Percentiles rank a stretch among this genome's conserved stretches.
Conservation (phyloP, 2,797 vertebrate species). For the Hybognathus amarus region DNA sequence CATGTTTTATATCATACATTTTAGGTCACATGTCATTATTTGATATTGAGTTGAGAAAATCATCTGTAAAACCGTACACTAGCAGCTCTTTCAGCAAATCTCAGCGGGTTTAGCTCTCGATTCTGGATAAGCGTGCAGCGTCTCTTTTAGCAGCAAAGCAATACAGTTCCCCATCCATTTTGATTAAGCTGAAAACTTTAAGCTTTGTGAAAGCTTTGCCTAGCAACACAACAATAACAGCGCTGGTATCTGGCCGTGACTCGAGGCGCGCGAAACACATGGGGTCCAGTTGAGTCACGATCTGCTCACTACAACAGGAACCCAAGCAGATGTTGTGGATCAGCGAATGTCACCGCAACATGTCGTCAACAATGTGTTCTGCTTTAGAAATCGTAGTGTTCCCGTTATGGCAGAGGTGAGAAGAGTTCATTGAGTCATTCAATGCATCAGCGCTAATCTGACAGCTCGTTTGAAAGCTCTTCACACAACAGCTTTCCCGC, state of each 20-base stretch:
- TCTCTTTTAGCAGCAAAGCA: constrained; percentile 41
- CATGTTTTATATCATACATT: neutral
- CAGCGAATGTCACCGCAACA: constrained; percentile 69
- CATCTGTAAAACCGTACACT: neutral
- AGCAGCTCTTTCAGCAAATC: constrained; percentile 26
- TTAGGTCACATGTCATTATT: constrained; percentile 1
- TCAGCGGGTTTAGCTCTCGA: constrained; percentile 36
- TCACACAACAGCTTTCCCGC: constrained; percentile 30
- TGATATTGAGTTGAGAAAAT: neutral
- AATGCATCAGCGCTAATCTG: constrained; percentile 21
- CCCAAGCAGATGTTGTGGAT: constrained; percentile 71
- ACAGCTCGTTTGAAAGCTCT: constrained; percentile 34
- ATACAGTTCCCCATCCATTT: constrained; percentile 42
- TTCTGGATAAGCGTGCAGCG: constrained; percentile 6
- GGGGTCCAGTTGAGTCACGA: constrained; percentile 64
- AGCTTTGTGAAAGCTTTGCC: constrained; percentile 36
- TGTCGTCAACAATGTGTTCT: constrained; percentile 53
- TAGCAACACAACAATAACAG: constrained; percentile 55
- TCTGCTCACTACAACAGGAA: constrained; percentile 56
- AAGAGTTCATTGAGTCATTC: constrained; percentile 25
- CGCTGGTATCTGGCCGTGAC: constrained; percentile 28
- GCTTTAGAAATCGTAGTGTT: neutral
- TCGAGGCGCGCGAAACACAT: constrained; percentile 56
- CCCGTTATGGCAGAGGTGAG: neutral
- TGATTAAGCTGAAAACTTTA: constrained; percentile 37